Conservation (phyloP, 1,140 invertebrate genomes). For the Drosophila truncata region DNA sequence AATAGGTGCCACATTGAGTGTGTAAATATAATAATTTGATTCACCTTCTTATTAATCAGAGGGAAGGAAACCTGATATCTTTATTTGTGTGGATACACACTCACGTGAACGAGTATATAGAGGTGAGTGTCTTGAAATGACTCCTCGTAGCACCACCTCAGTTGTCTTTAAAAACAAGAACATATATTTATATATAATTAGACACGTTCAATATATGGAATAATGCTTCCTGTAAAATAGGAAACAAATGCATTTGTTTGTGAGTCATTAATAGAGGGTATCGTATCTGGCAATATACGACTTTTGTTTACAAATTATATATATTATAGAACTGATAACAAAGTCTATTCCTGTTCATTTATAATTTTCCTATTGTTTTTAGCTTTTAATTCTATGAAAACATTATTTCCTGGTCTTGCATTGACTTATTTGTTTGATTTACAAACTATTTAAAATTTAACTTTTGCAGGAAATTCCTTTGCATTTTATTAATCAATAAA, state of each 20-base stretch:
- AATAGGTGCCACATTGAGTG: slow-evolving; percentile 34
- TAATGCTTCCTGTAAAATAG: slow-evolving; percentile 43
- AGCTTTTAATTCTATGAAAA: background rate
- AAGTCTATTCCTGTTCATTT: background rate
- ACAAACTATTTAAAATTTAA: no score
- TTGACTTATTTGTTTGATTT: no score
- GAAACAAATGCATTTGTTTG: slow-evolving; percentile 7
- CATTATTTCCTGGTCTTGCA: background rate
- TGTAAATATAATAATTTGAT: slow-evolving; percentile 47
- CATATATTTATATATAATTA: slow-evolving; percentile 15
- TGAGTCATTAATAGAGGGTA: slow-evolving; percentile 9
- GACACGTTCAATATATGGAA: slow-evolving; percentile 34
- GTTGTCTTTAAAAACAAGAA: background rate
- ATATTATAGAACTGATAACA: background rate
- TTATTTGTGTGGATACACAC: slow-evolving; percentile 11
- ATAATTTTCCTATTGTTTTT: background rate
- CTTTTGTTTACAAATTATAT: no score
- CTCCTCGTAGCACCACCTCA: background rate
- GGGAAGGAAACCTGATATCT: slow-evolving; percentile 31
- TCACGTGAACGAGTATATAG: background rate
- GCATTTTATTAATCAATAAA: background rate
- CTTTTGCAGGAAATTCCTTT: no score
- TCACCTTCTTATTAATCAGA: slow-evolving; percentile 42
- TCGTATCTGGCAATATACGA: background rate
- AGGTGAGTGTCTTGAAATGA: background rate